phyloP scores from a whole-genome alignment of 2,888 invertebrate species.

The Andrena minutula region DNA sequence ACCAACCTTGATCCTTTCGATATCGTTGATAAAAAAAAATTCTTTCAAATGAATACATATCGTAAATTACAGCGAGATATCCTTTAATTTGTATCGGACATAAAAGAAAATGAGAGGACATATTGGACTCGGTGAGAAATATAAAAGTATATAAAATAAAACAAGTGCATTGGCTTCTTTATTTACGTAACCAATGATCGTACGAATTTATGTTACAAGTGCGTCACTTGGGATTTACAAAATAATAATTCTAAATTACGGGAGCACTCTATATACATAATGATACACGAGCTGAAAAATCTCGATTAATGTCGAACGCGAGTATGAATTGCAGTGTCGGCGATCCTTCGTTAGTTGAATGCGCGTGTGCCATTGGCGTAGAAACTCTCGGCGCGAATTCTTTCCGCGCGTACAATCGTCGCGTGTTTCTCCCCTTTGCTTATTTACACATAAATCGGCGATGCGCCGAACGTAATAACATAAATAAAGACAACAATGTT shows the following conservation, averaged over 20 bases:
- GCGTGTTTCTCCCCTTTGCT: conserved; percentile 42
- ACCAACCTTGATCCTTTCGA: background rate
- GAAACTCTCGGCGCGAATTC: conserved; percentile 24
- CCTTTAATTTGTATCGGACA: background rate
- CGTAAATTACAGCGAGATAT: background rate
- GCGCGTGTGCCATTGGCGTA: conserved; percentile 22
- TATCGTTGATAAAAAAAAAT: too few species aligned
- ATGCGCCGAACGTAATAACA: conserved; percentile 49
- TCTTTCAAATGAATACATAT: too few species aligned
- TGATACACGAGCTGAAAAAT: conserved; percentile 51
- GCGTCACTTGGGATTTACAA: conserved; percentile 54
- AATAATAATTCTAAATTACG: conserved; percentile 59
- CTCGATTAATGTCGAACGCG: conserved; percentile 10
- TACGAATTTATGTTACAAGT: conserved; percentile 60
- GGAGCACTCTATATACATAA: conserved; percentile 72
- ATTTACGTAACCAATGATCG: conserved; percentile 64
- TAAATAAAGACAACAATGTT: conserved; percentile 67
- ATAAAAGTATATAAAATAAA: conserved; percentile 53
- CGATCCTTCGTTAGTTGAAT: conserved; percentile 18
- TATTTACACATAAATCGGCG: conserved; percentile 71
- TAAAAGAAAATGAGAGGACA: background rate
- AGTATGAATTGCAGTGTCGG: background rate
- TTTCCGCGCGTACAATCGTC: background rate
- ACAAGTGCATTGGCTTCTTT: conserved; percentile 70
- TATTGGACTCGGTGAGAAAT: background rate